Evolutionary conservation across 2,113 vertebrate species (phyloP).

Genomic region (Zeus faber): DNA sequence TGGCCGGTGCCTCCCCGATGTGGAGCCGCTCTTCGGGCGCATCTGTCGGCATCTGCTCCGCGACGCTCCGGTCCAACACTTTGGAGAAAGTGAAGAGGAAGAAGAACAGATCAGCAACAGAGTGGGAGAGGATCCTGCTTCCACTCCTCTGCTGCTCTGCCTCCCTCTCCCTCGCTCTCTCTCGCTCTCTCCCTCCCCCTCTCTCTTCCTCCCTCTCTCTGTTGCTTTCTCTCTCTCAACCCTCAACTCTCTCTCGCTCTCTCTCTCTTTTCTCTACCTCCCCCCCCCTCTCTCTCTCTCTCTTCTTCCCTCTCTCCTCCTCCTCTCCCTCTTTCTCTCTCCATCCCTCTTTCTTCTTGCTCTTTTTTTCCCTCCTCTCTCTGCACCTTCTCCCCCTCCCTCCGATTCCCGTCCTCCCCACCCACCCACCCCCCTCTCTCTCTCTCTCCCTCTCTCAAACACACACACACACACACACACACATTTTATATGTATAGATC

Average conservation of each 20-base stretch:
- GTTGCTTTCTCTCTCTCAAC: constrained; percentile 7
- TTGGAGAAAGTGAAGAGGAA: constrained; percentile 19
- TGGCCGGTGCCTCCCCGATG: constrained; percentile 45
- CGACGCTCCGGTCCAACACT: constrained; percentile 22
- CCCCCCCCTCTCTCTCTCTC: not conserved
- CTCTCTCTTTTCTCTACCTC: not conserved
- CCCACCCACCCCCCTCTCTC: too few species aligned
- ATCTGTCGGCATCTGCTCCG: constrained; percentile 73
- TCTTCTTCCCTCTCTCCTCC: not conserved
- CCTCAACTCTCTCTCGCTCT: not conserved
- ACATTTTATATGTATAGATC: too few species aligned
- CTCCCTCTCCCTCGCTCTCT: constrained; percentile 6
- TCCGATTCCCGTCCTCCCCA: too few species aligned
- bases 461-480: too few species aligned
- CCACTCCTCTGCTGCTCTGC: constrained; percentile 7
- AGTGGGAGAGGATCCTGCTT: constrained; percentile 35
- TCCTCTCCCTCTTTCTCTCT: not conserved
- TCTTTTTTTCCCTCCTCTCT: too few species aligned
- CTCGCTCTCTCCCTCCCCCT: constrained; percentile 7
- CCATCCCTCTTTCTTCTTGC: too few species aligned
- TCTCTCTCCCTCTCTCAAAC: too few species aligned
- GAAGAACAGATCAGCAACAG: constrained; percentile 30
- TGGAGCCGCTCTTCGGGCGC: constrained; percentile 59
- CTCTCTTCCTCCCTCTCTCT: not conserved
- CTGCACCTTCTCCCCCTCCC: too few species aligned